Evolutionary conservation across 2,797 vertebrate species (phyloP).

Genomic region (Helarctos malayanus): DNA sequence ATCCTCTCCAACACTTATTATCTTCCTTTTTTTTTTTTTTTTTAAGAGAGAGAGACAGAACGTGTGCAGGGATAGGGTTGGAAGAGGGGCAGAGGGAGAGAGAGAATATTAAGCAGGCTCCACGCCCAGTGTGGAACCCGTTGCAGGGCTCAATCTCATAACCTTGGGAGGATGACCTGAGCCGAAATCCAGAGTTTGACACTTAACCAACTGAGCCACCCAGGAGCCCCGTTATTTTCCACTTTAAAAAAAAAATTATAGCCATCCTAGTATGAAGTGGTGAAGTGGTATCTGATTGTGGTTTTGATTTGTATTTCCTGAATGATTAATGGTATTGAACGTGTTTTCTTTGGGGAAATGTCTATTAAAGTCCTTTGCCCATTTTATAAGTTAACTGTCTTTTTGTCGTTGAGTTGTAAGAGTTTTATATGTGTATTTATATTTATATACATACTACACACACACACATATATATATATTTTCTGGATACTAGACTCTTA

Average conservation of each 20-base stretch:
- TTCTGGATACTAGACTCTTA: conserved; percentile 14
- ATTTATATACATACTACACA: background rate
- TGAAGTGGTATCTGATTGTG: background rate
- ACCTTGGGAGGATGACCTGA: background rate
- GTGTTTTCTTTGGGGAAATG: background rate
- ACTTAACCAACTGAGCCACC: background rate
- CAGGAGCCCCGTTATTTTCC: background rate
- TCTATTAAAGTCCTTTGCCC: background rate
- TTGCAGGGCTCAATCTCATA: background rate
- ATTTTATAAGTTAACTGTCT: background rate
- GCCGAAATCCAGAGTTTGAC: background rate
- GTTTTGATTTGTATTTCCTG: conserved; percentile 27
- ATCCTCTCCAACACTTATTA: background rate
- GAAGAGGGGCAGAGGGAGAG: background rate
- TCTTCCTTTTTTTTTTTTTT: background rate
- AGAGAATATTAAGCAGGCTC: background rate
- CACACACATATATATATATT: background rate
- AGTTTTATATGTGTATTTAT: background rate
- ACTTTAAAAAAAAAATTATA: background rate
- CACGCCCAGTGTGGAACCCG: background rate
- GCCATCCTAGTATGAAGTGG: background rate
- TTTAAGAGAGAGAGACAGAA: background rate
- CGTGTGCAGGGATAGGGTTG: background rate
- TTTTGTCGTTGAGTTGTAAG: conserved; percentile 22
- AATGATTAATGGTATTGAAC: background rate